Conservation (phyloP, 1,140 invertebrate species). For the Neodiprion pinetum region DNA sequence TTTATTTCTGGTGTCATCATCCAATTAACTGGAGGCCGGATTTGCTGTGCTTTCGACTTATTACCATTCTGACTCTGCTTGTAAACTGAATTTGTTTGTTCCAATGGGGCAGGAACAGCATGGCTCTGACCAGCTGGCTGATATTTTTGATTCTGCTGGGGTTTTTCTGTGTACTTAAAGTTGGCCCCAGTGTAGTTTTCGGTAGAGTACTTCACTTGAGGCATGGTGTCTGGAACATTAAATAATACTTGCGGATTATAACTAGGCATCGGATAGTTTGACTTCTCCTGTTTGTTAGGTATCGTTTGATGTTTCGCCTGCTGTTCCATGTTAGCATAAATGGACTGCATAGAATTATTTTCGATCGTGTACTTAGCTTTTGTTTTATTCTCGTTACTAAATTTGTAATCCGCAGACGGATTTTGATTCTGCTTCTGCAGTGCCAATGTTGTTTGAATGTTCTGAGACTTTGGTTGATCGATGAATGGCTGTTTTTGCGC, state of each 20-base stretch:
- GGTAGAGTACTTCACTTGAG: constrained; percentile 42
- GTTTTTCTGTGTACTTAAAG: constrained; percentile 51
- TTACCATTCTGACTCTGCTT: constrained; percentile 35
- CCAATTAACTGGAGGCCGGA: constrained; percentile 67
- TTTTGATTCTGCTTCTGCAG: constrained; percentile 31
- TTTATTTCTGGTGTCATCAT: constrained; percentile 68
- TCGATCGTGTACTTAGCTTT: constrained; percentile 53
- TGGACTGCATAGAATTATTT: constrained; percentile 51
- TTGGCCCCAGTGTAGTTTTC: constrained; percentile 51
- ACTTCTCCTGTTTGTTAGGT: constrained; percentile 49
- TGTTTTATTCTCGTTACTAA: constrained; percentile 42
- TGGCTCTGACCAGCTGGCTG: constrained; percentile 43
- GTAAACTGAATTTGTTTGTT: constrained; percentile 36
- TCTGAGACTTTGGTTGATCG: constrained; percentile 46
- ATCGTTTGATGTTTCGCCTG: constrained; percentile 35
- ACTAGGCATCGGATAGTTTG: constrained; percentile 40
- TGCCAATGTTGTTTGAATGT: constrained; percentile 33
- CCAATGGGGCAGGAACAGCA: constrained; percentile 30
- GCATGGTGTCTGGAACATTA: constrained; percentile 37
- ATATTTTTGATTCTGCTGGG: constrained; percentile 51
- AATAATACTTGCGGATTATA: constrained; percentile 53
- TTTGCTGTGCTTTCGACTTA: constrained; percentile 33
- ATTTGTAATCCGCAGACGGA: constrained; percentile 46
- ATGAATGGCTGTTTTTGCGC: constrained; percentile 42
- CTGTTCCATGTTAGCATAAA: constrained; percentile 41